A percentile compares a stretch with the other conserved stretches of the same genome.
These are phyloP conservation scores for Melitaea cinxia DNA, from an alignment of 1,140 invertebrate genomes.

Conservation along the genomic window DNA sequence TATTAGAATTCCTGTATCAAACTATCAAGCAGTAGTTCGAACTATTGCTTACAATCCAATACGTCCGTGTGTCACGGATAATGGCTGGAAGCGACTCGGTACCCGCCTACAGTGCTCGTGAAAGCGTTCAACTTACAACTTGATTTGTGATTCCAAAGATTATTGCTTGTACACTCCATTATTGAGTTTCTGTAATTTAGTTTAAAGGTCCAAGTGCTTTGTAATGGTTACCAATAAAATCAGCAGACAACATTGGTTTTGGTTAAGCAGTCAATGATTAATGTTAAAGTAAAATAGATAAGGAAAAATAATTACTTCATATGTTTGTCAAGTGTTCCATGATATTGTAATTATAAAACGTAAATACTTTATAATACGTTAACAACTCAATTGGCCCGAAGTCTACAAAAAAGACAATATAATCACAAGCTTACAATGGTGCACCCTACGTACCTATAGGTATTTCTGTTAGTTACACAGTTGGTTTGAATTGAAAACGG, in stretches of 20 bases:
- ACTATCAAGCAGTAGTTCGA: not conserved
- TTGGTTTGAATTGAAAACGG: too few relatives aligned
- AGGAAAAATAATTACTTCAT: not conserved
- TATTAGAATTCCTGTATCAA: too few relatives aligned
- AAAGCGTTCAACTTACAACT: conserved; percentile 75
- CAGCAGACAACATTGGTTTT: conserved; percentile 13
- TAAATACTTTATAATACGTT: too few relatives aligned
- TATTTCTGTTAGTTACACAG: too few relatives aligned
- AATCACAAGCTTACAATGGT: too few relatives aligned
- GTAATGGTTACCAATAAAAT: conserved; percentile 45
- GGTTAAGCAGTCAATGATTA: conserved; percentile 9
- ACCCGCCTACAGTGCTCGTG: conserved; percentile 73
- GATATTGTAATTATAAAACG: too few relatives aligned
- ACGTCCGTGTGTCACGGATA: conserved; percentile 43
- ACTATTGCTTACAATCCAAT: not conserved
- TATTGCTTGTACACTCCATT: conserved; percentile 69
- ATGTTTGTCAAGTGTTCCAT: not conserved
- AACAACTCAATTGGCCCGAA: too few relatives aligned
- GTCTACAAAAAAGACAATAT: too few relatives aligned
- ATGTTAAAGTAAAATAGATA: not conserved
- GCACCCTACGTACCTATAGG: too few relatives aligned
- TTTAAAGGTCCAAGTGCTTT: conserved; percentile 46
- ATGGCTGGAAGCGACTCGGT: conserved; percentile 67
- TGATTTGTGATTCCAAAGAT: conserved; percentile 79
- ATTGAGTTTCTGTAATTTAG: conserved; percentile 71